Conservation (phyloP, 35 echinoderm and acorn worm genomes). For the Heliocidaris tuberculata region DNA sequence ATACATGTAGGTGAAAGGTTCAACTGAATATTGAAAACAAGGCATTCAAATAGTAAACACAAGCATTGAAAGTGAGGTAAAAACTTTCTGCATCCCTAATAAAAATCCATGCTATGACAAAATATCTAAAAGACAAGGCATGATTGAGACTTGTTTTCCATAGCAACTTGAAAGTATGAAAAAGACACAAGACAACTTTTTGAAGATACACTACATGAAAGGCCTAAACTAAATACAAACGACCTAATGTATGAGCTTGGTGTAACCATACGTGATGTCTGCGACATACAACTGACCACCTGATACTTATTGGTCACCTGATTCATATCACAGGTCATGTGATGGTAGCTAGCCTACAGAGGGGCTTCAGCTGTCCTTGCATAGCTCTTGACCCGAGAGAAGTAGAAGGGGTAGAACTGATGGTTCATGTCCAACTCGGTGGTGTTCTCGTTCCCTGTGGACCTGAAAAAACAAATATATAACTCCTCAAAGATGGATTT, state of each 20-base stretch:
- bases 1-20: too few relatives aligned
- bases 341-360: background rate
- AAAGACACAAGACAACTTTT: background rate
- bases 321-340: background rate
- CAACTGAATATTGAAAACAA: too few relatives aligned
- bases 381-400: conserved; percentile 86
- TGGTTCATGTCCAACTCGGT: conserved; percentile 73
- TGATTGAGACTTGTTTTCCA: background rate
- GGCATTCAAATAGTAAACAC: too few relatives aligned
- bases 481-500: background rate
- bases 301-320: background rate
- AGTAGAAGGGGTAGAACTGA: conserved; percentile 61
- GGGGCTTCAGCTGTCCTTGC: conserved; percentile 53
- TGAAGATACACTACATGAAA: background rate
- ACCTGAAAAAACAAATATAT: conserved; percentile 52
- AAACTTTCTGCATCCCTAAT: too few relatives aligned
- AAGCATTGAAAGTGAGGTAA: too few relatives aligned
- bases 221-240: background rate
- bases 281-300: background rate
- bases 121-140: background rate
- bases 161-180: background rate
- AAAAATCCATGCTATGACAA: too few relatives aligned
- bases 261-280: background rate
- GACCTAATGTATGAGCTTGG: background rate
- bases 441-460: conserved; percentile 45